Evolutionary conservation across 2,888 invertebrate genomes (phyloP), one percentile per base, ranked within the genome.

Genomic region (Oxyscelio sp.): DNA sequence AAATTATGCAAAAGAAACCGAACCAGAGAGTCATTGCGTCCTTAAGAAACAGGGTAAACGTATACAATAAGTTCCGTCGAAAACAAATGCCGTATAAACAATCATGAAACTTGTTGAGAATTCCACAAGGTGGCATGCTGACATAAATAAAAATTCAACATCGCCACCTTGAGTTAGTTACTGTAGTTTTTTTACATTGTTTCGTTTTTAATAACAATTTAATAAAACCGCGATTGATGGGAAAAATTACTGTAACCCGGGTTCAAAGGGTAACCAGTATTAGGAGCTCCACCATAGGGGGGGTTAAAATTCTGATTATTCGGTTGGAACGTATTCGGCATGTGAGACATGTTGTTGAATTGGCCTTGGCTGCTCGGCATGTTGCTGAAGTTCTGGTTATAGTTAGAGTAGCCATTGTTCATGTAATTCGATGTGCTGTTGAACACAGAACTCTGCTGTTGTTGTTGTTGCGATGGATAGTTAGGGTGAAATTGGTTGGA

Each of bases 211-310:
- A n/a, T n/a, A n/a, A n/a, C n/a, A n/a, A n/a, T 83, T 90, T 66
- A 93, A 85, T 93, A 94, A 79, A 93, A 94, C 83, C 93, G 91
- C 78, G 92, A 92, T 70, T 93, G 93, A 40, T 91, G 92, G 22
- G 89, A 80, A 48, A 92, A 94, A 86, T 91, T 92, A 21, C 91
- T 91, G 61, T 93, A 94, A 21, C 91, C 87, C 11, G 87, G 86
- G 27, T 87, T 89, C 9, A 88, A 92, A 45, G 90, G 92, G 2
- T 92, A 86, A 80, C 92, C 94, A 45, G 73, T 81, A 11, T 90
- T 58, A 13, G 85, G 48, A 6, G 88, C 83, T 63, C 85, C 88
- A 9, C 85, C 88, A 3, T 86, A 77, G 6, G 89, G 85, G 27
- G 88, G 87, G 34, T 89, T 88, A 52, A 92, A 94, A 40, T 88